phyloP scores from a whole-genome alignment of 2,888 invertebrate genomes.

The Pecten maximus region DNA sequence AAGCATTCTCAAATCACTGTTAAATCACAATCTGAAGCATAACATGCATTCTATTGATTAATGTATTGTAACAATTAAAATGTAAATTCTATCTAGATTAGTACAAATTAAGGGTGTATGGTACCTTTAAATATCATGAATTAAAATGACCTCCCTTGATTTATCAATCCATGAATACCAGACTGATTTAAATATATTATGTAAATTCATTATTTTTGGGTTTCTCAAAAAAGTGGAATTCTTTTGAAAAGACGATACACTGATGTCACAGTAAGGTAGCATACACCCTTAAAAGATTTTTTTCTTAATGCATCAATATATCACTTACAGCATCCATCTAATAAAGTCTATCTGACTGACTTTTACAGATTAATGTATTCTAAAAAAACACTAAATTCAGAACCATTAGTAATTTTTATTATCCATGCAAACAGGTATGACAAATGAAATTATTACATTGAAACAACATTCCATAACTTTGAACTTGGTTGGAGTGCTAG shows the following conservation, averaged over 20 bases:
- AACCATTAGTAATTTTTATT: no score
- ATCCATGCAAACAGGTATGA: no score
- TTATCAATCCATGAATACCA: neutral
- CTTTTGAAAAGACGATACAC: neutral
- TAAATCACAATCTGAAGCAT: neutral
- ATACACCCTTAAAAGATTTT: neutral
- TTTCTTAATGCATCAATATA: no score
- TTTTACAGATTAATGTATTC: no score
- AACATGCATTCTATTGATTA: neutral
- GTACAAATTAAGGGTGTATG: neutral
- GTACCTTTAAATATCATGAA: neutral
- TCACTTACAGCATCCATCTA: no score
- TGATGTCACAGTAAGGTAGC: neutral
- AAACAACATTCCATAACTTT: no score
- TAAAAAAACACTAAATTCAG: no score
- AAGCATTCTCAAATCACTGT: neutral
- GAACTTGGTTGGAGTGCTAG: no score
- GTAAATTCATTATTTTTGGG: neutral
- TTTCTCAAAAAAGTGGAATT: neutral
- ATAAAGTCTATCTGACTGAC: no score
- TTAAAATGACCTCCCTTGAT: neutral
- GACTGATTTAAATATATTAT: neutral
- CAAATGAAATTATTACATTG: no score
- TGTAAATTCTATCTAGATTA: neutral
- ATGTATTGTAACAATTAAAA: neutral